A percentile compares a stretch with the other conserved stretches of the same genome.
These are phyloP conservation scores for Lontra canadensis DNA, from an alignment of 2,113 vertebrate species.

Conservation along the genomic window DNA sequence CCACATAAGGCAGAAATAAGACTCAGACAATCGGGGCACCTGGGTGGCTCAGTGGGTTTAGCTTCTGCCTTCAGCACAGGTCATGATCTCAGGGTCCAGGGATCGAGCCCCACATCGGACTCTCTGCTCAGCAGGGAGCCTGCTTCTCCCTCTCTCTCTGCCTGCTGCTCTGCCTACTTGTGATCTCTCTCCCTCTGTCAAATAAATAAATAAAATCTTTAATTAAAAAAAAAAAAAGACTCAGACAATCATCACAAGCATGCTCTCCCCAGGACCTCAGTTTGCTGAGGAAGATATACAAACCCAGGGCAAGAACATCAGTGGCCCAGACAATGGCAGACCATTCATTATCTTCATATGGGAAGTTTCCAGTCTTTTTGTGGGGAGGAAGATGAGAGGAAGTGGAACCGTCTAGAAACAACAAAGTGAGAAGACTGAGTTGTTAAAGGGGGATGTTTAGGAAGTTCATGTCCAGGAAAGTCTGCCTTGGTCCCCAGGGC, in stretches of 20 bases:
- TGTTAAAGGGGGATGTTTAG: no score
- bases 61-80: no score
- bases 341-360: fast-evolving
- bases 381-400: not conserved
- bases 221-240: not conserved
- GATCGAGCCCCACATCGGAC: no score
- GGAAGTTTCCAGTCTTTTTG: not conserved
- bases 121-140: no score
- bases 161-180: no score
- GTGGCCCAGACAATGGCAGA: not conserved
- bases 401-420: not conserved
- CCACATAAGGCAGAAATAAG: not conserved
- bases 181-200: no score
- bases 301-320: not conserved
- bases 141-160: no score
- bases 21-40: not conserved
- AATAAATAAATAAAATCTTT: no score
- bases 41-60: no score
- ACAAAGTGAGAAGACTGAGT: not conserved
- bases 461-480: not conserved
- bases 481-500: not conserved
- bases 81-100: no score
- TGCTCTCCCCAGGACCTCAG: not conserved
- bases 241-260: not conserved
- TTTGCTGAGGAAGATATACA: not conserved